Base-by-base conservation (phyloP, 37 sponge, comb jelly and placozoan genomes). In the Ephydatia muelleri region DNA sequence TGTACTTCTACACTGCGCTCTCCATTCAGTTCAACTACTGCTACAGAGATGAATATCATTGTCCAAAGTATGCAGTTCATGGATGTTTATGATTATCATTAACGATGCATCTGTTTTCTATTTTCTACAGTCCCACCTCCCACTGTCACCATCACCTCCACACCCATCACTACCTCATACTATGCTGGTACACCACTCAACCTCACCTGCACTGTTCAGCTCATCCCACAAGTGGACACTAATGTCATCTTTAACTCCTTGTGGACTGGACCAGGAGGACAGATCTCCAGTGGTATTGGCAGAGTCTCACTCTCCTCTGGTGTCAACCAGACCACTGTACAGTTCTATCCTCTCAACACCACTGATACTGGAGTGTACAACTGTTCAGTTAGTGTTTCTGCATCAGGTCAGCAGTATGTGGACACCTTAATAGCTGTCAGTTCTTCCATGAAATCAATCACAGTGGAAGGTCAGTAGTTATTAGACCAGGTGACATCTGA, bases 121-220 rank as follows among this genome's bases (percentile, higher is more conserved):
- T 14, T 57, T 57, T 14, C 57, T 21, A 57, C 57, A 57, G 57
- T 57, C 57, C 57, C 57, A 19, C 19, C 57, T 57, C 19, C 57
- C 57, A 57, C 57, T 57, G 57, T 57, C 57, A 57, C 57, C 57
- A 57, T 57, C 6, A 57, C 57, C 6, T 57, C 57, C 57, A 4
- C 57, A 13, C 57, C 57, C 57, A 57, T 57, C 57, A 13, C 57
- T 14, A 16, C 57, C 16, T 57, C 57, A 57, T 57, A 57, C 57
- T 57, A 57, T 57, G 57, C 57, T 57, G 57, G 57, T 57, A 57
- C 57, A 57, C 57, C 57, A 57, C 57, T 57, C 57, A 57, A 57
- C 57, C 57, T 57, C 57, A 57, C 57, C 57, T 57, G 57, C 19
- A 57, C 12, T 57, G 57, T 57, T 57, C 57, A 57, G 57, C 57